phyloP scores from a whole-genome alignment of 2,797 vertebrate species.

The Aythya fuligula region DNA sequence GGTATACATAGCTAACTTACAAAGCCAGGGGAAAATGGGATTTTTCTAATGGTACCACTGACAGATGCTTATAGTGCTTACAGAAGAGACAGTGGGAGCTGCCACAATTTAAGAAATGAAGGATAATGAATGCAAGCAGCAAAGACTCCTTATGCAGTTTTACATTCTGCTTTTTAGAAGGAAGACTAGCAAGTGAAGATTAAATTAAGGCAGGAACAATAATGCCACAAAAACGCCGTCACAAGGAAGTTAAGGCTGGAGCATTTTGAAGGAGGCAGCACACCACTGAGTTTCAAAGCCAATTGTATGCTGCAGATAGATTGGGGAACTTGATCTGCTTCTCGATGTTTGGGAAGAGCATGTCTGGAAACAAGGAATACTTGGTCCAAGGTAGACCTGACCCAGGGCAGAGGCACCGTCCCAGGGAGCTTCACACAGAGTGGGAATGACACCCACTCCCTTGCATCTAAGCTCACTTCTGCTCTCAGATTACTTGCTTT shows the following conservation, averaged over 20 bases:
- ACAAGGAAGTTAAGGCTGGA: neutral
- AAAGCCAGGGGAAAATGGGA: neutral
- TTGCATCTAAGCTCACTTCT: too few relatives aligned
- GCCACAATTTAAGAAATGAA: neutral
- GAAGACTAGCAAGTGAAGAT: neutral
- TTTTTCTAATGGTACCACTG: neutral
- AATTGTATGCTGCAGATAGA: accelerated
- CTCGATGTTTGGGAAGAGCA: neutral
- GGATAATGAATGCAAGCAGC: neutral
- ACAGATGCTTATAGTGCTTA: neutral
- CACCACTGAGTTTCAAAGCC: neutral
- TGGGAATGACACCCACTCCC: accelerated
- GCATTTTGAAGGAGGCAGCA: neutral
- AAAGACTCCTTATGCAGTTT: neutral
- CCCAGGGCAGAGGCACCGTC: too few relatives aligned
- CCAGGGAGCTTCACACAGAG: neutral
- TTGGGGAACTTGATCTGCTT: neutral
- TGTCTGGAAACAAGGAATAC: accelerated
- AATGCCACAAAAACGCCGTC: neutral
- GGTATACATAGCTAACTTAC: neutral
- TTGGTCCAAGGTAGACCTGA: accelerated
- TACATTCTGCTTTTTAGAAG: neutral
- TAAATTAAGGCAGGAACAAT: neutral
- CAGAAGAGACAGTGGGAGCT: neutral
- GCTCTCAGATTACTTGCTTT: neutral